Base-by-base conservation (phyloP, 2,888 invertebrate species). In the Sialis fuliginosa region DNA sequence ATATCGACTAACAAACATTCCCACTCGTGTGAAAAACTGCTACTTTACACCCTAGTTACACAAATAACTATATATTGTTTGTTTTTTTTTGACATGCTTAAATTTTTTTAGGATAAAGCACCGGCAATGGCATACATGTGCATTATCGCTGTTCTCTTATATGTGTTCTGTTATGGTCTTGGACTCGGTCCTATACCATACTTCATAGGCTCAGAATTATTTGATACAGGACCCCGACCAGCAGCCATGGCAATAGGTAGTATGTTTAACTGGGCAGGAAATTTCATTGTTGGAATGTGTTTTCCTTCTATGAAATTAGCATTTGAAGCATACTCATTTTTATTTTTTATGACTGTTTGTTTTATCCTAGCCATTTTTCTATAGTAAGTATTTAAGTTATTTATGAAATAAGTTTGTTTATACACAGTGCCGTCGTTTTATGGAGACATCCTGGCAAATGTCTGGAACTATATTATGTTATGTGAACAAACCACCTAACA, bases 161-260 rank as follows among this genome's bases (percentile, higher is more conserved):
- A 82, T 57, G 86, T 91, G 41, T 68, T 87, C 48, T 78, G 78
- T 52, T 91, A 82, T 59, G 87, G 88, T 47, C 69, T 89, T 48
- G 90, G 89, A 0, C 70, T 91, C 34, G 90, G 90, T 0, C 88
- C 89, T 1, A 84, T 89, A 57, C 87, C 89, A 0, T 89, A 81
- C 62, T 88, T 89, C 59, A 82, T 88, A 53, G 88, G 84, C 12
- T 78, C 87, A 66, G 90, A 91, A 66, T 62, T 90, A 46, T 88
- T 90, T 60, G 86, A 87, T 58, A 81, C 86, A 49, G 82, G 81
- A 0, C 85, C 89, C 0, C 74, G 88, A n/a, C 77, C 86, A 0
- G 78, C 79, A 13, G 88, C 85, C 45, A 89, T 90, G 87, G 79
- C 89, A 42, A 70, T 88, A 62, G 90, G 89, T 39, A 87, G 87